Base-by-base conservation (phyloP, 2,888 invertebrate species). In the Aradus depressus region DNA sequence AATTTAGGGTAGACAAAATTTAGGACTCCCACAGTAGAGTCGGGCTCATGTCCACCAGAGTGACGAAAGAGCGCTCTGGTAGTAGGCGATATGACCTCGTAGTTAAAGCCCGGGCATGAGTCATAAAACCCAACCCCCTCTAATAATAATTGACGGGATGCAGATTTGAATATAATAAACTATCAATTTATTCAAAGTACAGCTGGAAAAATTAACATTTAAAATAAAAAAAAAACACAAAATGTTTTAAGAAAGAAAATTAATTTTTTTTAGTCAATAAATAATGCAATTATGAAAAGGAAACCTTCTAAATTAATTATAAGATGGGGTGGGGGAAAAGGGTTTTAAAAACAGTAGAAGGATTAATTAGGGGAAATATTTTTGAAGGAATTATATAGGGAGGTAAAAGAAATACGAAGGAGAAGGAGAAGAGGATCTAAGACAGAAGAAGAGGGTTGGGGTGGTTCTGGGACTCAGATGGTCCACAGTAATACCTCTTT, bases 251-350 rank as follows among this genome's bases (percentile, higher is more conserved):
- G 18, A 16, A n/a, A 5, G n/a, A 22, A 19, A 38, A 38, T 8
- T 19, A 4, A 34, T 38, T 22, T 22, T 38, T 22, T 38, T 38
- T 16, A 12, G 18, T 21, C 6, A 38, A 38, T 47, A 47, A 47
- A 47, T 47, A 47, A 47, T 18, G 47, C 38, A 47, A 47, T 47
- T 47, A 47, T 47, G 47, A 38, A 47, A 47, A 47, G 47, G 47
- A 47, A 47, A 47, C 47, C 47, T 47, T 34, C 28, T 26, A 47
- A 47, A 47, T 47, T 47, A 47, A 47, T 47, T 47, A 47, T 47
- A 38, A 14, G 37, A 16, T 31, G 26, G 31, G 37, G 35, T 18
- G 37, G 34, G 37, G 37, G 18, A 26, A 25, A 35, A 14, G 23
- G 47, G 34, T 6, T 8, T 21, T 26, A 25, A 47, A 47, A 47